Conservation (phyloP, 2,113 vertebrate genomes). For the Odontophorus gujanensis region DNA sequence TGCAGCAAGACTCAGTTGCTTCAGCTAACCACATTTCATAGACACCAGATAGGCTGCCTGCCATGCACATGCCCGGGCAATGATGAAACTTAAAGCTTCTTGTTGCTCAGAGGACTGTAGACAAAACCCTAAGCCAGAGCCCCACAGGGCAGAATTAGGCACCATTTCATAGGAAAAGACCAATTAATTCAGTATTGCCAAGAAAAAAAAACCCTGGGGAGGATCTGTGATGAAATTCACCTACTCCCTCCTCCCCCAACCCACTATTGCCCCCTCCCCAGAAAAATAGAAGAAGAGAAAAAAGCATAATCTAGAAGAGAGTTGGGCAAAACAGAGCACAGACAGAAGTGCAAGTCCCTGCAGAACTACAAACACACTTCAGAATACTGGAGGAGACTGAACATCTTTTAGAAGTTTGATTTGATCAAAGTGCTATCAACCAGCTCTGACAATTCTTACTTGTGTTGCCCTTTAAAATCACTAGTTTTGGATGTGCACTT, state of each 20-base stretch:
- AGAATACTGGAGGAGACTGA: background rate
- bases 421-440: background rate
- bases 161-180: background rate
- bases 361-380: background rate
- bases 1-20: background rate
- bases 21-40: constrained; percentile 39
- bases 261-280: background rate
- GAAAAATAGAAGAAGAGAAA: background rate
- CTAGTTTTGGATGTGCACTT: rapidly evolving
- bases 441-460: background rate
- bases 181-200: background rate
- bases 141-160: constrained; percentile 38
- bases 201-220: background rate
- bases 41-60: constrained; percentile 29
- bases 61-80: constrained; percentile 19
- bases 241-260: background rate
- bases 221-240: background rate
- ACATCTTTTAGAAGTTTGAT: background rate
- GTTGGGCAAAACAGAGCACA: background rate
- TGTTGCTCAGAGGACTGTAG: background rate
- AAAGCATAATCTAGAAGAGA: background rate
- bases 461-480: background rate
- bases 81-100: constrained; percentile 38
- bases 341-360: background rate
- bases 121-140: constrained; percentile 19